A percentile compares a stretch with the other conserved stretches of the same genome.
These are phyloP conservation scores for Larimichthys polyactis DNA, from an alignment of 2,113 vertebrate species.

Conservation along the genomic window DNA sequence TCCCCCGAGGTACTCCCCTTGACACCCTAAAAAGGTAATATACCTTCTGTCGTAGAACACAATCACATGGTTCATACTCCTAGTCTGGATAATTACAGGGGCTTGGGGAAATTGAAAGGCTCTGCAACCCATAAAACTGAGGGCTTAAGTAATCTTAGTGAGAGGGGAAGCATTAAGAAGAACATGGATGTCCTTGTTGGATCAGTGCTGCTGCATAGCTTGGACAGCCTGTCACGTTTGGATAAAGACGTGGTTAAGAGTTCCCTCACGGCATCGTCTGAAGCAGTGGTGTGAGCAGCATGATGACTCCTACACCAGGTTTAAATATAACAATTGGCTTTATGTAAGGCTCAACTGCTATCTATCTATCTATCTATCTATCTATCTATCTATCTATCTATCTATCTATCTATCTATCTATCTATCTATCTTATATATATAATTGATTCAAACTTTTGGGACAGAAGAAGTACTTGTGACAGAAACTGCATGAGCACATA, in stretches of 20 bases:
- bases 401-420: neutral
- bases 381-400: conserved; percentile 1
- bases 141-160: conserved; percentile 72
- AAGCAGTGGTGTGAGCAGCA: conserved; percentile 29
- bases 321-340: conserved; percentile 52
- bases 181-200: conserved; percentile 65
- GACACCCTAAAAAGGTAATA: conserved; percentile 76
- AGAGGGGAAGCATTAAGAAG: conserved; percentile 56
- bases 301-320: conserved; percentile 32
- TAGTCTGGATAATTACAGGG: conserved; percentile 76
- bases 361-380: conserved; percentile 3
- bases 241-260: conserved; percentile 58
- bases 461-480: conserved; percentile 7
- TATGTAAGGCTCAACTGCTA: conserved; percentile 22
- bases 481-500: conserved; percentile 4
- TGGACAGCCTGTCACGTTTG: conserved; percentile 43
- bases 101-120: conserved; percentile 72
- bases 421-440: neutral
- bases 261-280: conserved; percentile 52
- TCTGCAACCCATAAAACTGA: conserved; percentile 60
- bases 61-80: conserved; percentile 73
- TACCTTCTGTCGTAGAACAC: conserved; percentile 65
- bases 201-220: conserved; percentile 43
- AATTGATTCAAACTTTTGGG: neutral
- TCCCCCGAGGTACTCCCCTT: conserved; percentile 67